These are phyloP conservation scores for Orgyia antiqua DNA, from an alignment of 2,888 invertebrate genomes.

Conservation along the genomic window DNA sequence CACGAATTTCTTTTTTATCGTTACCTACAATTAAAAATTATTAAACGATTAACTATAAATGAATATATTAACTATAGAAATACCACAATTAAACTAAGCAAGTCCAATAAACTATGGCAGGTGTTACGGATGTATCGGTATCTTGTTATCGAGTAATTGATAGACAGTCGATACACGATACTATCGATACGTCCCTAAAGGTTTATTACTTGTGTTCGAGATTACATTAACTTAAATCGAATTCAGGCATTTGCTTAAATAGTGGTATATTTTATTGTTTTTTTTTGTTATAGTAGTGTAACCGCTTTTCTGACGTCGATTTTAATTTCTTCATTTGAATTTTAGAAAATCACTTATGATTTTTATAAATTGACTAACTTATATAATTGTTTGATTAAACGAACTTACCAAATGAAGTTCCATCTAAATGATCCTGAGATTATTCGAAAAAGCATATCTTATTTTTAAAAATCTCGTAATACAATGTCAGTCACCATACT, in stretches of 20 bases:
- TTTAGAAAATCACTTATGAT: not conserved
- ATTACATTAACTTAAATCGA: constrained; percentile 25
- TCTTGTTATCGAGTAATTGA: constrained; percentile 46
- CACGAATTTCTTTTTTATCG: constrained; percentile 1
- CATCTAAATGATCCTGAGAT: too few relatives aligned
- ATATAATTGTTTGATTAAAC: too few relatives aligned
- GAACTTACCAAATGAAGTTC: too few relatives aligned
- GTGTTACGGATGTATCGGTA: constrained; percentile 48
- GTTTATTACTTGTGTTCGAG: constrained; percentile 30
- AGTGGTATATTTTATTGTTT: constrained; percentile 2
- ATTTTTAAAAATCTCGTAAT: too few relatives aligned
- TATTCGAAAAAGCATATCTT: too few relatives aligned
- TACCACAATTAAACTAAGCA: constrained; percentile 22
- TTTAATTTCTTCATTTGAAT: not conserved
- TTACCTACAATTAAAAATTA: constrained; percentile 18
- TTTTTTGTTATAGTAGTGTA: not conserved
- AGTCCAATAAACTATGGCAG: constrained; percentile 28
- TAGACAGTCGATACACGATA: constrained; percentile 21
- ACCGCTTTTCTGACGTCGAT: not conserved
- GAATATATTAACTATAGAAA: constrained; percentile 19
- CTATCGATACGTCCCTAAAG: constrained; percentile 32
- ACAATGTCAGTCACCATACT: too few relatives aligned
- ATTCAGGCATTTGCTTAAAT: constrained; percentile 18
- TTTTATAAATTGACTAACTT: constrained; percentile 3
- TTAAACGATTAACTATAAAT: constrained; percentile 19